Percentiles rank a stretch among this genome's conserved stretches.
Conservation (phyloP, 2,888 invertebrate genomes). For the Noctua janthina region DNA sequence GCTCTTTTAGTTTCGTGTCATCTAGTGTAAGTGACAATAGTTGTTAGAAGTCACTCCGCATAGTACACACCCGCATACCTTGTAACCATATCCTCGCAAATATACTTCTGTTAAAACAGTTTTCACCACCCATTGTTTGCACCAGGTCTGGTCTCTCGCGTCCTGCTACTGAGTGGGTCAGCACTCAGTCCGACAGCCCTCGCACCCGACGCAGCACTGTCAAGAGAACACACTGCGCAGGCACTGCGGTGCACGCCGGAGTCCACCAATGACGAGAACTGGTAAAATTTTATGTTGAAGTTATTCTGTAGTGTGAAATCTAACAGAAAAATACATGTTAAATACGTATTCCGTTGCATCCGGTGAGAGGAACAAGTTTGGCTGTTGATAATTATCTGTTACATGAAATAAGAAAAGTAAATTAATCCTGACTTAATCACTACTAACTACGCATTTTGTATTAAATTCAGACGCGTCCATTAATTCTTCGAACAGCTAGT, state of each 20-base stretch:
- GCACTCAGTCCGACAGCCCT: slow-evolving; percentile 94
- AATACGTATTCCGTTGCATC: not conserved
- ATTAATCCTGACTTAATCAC: not conserved
- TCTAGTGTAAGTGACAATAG: not conserved
- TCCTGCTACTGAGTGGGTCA: slow-evolving; percentile 94
- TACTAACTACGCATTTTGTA: not conserved
- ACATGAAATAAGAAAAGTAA: not conserved
- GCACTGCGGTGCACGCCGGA: slow-evolving; percentile 84
- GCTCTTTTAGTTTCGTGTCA: not conserved
- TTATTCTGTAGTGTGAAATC: not conserved
- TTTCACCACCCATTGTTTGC: not conserved
- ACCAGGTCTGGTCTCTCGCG: slow-evolving; percentile 93
- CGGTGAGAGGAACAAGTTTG: not conserved
- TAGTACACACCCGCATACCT: too few species aligned
- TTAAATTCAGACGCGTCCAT: not conserved
- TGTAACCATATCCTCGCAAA: too few species aligned
- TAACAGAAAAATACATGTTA: not conserved
- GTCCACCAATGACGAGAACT: slow-evolving; percentile 77
- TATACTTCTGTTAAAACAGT: not conserved
- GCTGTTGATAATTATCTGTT: not conserved
- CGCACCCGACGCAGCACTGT: slow-evolving; percentile 92
- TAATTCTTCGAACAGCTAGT: not conserved
- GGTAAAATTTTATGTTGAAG: slow-evolving; percentile 70
- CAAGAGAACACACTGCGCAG: slow-evolving; percentile 91
- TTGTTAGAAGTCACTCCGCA: too few species aligned